Conservation (phyloP, 1,140 invertebrate species). For the Ceratosolen solmsi region DNA sequence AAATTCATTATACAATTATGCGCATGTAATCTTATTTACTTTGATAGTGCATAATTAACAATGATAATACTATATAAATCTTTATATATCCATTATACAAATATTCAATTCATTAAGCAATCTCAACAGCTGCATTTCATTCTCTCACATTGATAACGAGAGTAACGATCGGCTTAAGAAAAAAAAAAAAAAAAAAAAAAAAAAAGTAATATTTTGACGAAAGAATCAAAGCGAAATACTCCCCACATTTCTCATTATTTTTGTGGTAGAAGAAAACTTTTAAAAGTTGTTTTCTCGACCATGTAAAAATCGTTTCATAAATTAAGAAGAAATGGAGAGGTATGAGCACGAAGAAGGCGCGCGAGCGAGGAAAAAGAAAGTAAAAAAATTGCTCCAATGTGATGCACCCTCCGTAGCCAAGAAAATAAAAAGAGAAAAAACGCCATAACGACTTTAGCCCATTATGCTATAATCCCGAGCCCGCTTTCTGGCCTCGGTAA, state of each 20-base stretch:
- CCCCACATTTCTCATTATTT: not conserved
- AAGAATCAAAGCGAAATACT: constrained; percentile 8
- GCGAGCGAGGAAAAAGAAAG: not conserved
- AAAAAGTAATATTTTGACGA: not conserved
- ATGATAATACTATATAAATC: too few species aligned
- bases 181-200: too few species aligned
- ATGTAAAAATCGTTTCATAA: not conserved
- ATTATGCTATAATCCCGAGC: constrained; percentile 15
- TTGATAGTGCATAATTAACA: too few species aligned
- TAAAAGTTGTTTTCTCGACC: constrained; percentile 12
- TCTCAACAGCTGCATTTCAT: not conserved
- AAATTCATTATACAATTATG: too few species aligned
- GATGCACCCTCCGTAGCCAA: not conserved
- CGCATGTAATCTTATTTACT: too few species aligned
- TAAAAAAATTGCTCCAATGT: not conserved
- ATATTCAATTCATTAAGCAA: not conserved
- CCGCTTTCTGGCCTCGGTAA: not conserved
- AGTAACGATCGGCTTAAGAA: not conserved
- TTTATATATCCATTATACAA: not conserved
- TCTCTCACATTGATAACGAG: not conserved
- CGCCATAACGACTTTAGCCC: not conserved
- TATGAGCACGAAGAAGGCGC: not conserved
- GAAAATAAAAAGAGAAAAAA: not conserved
- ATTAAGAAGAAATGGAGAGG: constrained; percentile 5
- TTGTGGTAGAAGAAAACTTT: constrained; percentile 19